These are phyloP conservation scores for Camponotus pennsylvanicus DNA, from an alignment of 1,140 invertebrate genomes.

Conservation along the genomic window DNA sequence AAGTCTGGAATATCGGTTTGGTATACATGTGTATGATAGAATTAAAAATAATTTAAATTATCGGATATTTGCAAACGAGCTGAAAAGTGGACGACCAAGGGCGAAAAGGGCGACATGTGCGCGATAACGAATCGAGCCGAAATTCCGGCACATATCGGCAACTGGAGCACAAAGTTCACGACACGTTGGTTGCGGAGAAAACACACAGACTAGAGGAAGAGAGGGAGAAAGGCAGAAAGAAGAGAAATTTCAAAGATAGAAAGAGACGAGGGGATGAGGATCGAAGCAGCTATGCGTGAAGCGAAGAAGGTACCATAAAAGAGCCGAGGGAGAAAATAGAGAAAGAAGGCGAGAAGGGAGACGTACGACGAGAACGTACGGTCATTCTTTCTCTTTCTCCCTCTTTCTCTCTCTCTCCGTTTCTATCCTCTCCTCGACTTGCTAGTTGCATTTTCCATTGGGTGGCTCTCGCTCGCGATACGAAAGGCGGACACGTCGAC, in stretches of 20 bases:
- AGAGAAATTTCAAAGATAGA: not conserved
- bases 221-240: slow-evolving; percentile 39
- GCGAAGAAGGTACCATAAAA: slow-evolving; percentile 21
- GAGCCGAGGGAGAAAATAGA: slow-evolving; percentile 33
- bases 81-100: slow-evolving; percentile 11
- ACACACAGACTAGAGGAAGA: not conserved
- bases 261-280: slow-evolving; percentile 10
- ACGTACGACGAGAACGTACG: slow-evolving; percentile 40
- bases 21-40: not conserved
- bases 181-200: slow-evolving; percentile 10
- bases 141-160: slow-evolving; percentile 58
- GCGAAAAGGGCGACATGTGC: not conserved
- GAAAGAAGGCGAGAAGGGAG: not conserved
- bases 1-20: slow-evolving; percentile 2
- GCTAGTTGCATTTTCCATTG: slow-evolving; percentile 68
- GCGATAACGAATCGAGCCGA: slow-evolving; percentile 31
- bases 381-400: not conserved
- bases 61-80: not conserved
- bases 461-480: slow-evolving; percentile 63
- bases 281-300: slow-evolving; percentile 37
- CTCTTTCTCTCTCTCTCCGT: slow-evolving; percentile 26
- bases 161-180: slow-evolving; percentile 63
- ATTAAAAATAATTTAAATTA: not conserved
- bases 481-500: slow-evolving; percentile 50
- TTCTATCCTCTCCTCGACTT: slow-evolving; percentile 48